Percentiles rank a stretch among this genome's conserved stretches.
phyloP scores from a whole-genome alignment of 2,113 vertebrate species.

The Onychostruthus taczanowskii region DNA sequence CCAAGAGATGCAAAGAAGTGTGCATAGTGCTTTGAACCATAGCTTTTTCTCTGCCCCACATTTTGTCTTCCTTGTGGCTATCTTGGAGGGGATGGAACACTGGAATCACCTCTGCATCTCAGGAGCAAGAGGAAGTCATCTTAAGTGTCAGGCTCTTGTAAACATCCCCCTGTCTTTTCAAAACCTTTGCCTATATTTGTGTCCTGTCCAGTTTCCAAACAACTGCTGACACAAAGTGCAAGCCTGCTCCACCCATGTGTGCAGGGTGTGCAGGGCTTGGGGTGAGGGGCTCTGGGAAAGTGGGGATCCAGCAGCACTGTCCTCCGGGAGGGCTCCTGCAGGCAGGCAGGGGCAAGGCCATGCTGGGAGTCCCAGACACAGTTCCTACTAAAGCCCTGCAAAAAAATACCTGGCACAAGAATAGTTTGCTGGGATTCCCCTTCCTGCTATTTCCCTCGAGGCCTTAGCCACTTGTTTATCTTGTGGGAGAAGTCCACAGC shows the following conservation, averaged over 20 bases:
- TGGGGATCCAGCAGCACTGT: fast-evolving
- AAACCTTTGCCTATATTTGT: neutral
- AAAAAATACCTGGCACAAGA: neutral
- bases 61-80: neutral
- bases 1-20: neutral
- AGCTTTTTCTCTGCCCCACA: neutral
- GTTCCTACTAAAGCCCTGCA: neutral
- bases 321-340: neutral
- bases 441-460: neutral
- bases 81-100: neutral
- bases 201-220: neutral
- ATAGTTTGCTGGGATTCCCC: neutral
- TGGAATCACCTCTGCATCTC: neutral
- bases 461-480: conserved; percentile 34
- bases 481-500: conserved; percentile 48
- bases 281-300: neutral
- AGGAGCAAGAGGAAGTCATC: neutral
- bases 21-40: neutral
- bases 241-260: fast-evolving
- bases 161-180: neutral
- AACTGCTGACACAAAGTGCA: neutral
- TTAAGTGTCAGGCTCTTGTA: neutral
- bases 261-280: neutral
- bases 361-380: neutral
- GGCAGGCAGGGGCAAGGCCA: neutral